Base-by-base conservation (phyloP, 2,888 invertebrate genomes). In the Litoditis marina region DNA sequence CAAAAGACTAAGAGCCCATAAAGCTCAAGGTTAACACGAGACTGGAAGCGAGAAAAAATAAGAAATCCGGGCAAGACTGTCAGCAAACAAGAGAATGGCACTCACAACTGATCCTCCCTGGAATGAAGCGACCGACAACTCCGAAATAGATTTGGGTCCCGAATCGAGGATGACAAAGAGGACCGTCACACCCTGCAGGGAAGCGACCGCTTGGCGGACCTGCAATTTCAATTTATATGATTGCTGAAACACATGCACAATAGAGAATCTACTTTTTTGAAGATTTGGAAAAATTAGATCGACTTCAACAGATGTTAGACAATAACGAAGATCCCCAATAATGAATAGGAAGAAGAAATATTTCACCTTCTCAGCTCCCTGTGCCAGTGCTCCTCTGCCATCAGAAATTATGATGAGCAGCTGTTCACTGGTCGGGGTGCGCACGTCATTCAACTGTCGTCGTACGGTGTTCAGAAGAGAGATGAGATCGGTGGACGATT, bases 121-220 rank as follows among this genome's bases (percentile, higher is more conserved):
- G 82, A 91, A 90, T 19, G 90, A 84, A 0, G 92, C 91, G 77
- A 90, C 89, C 69, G 90, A 88, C 77, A 94, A 91, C 83, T 96
- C 92, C 77, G 92, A 85, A 76, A 98, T 91, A 0, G 95, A 95
- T 84, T 91, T 90, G 89, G 91, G 85, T 2, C 92, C 92, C 86
- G 92, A 94, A 84, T 99, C 98, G 50, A 98, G 89, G 68, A 98
- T 90, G 54, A 99, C 89, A 83, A 95, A 98, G 5, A 98, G 92
- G 68, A 92, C 87, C 84, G 99, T 96, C 73, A 99, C 89, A 44
- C 91, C 89, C 30, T 74, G 69, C 8, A 80, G 64, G 7, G 67
- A 60, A 7, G 69, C 62, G 11, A 79, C 63, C 6, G 73, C 60
- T 4, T 64, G 61, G 8, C 68, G 61, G 25, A 81, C 64, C 71